Evolutionary conservation across 2,797 vertebrate genomes (phyloP), one percentile per base, ranked within the genome.

Genomic region (Linurgus olivaceus): DNA sequence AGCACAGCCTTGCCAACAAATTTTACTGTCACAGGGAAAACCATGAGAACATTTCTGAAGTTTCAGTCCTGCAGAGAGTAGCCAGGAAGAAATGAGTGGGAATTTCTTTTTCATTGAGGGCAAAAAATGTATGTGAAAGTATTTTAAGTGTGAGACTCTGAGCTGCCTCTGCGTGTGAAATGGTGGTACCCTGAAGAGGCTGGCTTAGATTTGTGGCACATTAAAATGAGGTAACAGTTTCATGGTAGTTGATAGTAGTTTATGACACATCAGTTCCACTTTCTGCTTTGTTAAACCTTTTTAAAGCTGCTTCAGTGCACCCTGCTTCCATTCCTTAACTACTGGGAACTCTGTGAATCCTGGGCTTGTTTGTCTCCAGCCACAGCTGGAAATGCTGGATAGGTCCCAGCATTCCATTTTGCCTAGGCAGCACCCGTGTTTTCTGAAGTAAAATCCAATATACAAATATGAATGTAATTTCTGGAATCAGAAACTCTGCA

Each of bases 261-360:
- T 96, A 84, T 96, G 94, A 86, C 66, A 77, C 75, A 96, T 97
- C 94, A 85, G 35, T 97, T 97, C 83, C 90, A 85, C 72, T 97
- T 97, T 97, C 95, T 97, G 95, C 92, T 87, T 96, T 96, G 79
- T 95, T 97, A 95, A 95, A 95, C 75, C 57, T 62, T 96, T 95
- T 85, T 81, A 86, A 96, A 92, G 59, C 73, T 92, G 35, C 74
- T 77, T 73, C 70, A 52, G 35, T 92, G 91, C 37, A 35, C 52
- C 67, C 54, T 74, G 48, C 35, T 94, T 88, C 72, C 51, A 18
- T 84, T 94, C 68, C 42, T 33, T 61, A 88, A 57, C 83, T 76
- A 17, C 76, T 77, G 73, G 87, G 68, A 95, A 23, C 38, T 84
- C 17, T 68, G 77, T 71, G 78, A 94, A 40, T 37, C 50, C 7